These are phyloP conservation scores for Lepidurus arcticus DNA, from an alignment of 1,140 invertebrate species.

Conservation along the genomic window DNA sequence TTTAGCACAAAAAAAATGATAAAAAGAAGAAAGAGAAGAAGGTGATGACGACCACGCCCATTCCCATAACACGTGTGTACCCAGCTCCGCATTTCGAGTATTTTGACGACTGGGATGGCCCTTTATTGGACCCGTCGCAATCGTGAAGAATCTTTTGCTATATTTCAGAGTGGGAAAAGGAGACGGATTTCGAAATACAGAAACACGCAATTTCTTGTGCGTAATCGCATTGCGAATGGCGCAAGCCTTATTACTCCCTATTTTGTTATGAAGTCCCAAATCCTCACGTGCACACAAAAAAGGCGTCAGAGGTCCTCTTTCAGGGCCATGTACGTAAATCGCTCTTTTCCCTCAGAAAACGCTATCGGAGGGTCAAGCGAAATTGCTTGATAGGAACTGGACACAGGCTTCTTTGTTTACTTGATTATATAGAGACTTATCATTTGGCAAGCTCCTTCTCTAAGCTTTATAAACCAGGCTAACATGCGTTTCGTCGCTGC, in stretches of 20 bases:
- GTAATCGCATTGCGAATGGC: not conserved
- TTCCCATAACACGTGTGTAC: not conserved
- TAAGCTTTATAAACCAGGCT: not conserved
- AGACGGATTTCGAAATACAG: too few species aligned
- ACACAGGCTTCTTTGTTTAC: conserved; percentile 12
- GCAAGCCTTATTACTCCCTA: not conserved
- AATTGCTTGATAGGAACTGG: conserved; percentile 18
- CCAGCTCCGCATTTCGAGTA: not conserved
- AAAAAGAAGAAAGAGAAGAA: not conserved
- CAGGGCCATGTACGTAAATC: not conserved
- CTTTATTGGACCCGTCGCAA: not conserved
- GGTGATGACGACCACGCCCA: not conserved
- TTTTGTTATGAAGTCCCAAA: not conserved
- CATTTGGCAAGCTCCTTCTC: conserved; percentile 15
- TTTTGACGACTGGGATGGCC: not conserved
- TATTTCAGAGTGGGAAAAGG: not conserved
- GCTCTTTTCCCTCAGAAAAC: not conserved
- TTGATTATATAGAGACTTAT: not conserved
- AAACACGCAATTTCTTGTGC: too few species aligned
- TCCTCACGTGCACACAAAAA: not conserved
- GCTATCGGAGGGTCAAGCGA: conserved; percentile 11
- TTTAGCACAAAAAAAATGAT: not conserved
- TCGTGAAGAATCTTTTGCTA: not conserved
- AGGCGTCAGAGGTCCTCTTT: not conserved
- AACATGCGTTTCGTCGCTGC: not conserved